Evolutionary conservation across 2,888 invertebrate species (phyloP).

Genomic region (Trachelus tabidus): DNA sequence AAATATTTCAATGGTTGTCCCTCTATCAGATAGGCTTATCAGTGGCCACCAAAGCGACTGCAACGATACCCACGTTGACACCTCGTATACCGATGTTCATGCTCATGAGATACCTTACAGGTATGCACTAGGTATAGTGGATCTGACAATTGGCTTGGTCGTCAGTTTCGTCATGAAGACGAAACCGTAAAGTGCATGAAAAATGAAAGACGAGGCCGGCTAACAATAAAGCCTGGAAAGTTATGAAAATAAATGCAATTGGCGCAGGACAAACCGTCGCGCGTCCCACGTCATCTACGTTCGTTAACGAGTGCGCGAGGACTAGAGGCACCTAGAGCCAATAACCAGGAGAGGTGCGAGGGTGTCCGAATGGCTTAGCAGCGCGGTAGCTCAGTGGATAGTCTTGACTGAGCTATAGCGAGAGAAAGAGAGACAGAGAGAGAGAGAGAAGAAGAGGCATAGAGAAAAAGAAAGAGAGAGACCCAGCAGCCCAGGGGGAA

Average conservation of each 20-base stretch:
- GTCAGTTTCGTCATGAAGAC: neutral
- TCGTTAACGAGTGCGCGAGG: neutral
- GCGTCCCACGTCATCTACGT: neutral
- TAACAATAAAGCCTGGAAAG: neutral
- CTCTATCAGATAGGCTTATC: neutral
- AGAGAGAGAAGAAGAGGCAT: neutral
- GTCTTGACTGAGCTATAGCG: neutral
- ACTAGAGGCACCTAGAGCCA: neutral
- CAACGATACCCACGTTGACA: neutral
- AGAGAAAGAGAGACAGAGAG: constrained; percentile 8
- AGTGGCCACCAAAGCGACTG: neutral
- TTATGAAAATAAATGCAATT: neutral
- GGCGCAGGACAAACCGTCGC: neutral
- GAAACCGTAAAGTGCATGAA: neutral
- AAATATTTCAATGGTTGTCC: neutral
- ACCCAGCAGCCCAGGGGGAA: neutral
- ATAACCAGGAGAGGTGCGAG: neutral
- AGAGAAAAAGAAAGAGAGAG: constrained; percentile 11
- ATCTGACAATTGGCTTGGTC: neutral
- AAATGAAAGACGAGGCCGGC: neutral
- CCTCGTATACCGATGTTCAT: neutral
- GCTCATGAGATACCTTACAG: neutral
- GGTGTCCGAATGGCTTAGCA: neutral
- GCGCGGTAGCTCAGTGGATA: neutral
- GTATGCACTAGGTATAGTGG: neutral